Conservation (phyloP, 2,113 vertebrate species). For the Bucco capensis region DNA sequence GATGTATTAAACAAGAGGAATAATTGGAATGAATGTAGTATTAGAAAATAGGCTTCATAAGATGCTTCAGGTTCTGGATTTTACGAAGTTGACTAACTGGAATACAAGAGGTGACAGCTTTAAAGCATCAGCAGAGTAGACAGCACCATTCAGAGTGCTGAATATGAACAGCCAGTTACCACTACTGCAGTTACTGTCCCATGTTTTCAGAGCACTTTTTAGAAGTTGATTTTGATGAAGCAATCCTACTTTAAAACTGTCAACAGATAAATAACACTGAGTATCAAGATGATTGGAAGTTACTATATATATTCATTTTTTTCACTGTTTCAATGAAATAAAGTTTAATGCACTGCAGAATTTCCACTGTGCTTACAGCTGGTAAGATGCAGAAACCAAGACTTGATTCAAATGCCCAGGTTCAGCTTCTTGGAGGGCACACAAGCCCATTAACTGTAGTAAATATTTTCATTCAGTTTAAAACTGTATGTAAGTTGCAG, state of each 20-base stretch:
- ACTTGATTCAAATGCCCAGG: background rate
- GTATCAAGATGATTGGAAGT: background rate
- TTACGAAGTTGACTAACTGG: background rate
- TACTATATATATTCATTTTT: background rate
- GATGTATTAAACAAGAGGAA: background rate
- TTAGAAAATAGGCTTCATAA: background rate
- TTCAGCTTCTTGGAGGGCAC: background rate
- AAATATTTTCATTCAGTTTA: background rate
- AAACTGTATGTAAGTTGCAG: background rate
- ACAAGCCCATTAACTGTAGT: background rate
- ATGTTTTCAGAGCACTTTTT: background rate
- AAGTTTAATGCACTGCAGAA: background rate
- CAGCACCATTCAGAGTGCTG: background rate
- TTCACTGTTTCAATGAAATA: background rate
- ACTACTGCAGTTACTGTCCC: background rate
- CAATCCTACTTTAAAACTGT: background rate
- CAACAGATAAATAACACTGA: background rate
- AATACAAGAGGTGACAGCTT: constrained; percentile 5
- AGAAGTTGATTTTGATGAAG: background rate
- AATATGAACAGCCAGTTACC: background rate
- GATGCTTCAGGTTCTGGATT: background rate
- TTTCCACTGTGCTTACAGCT: background rate
- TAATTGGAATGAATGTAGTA: background rate
- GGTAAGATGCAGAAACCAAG: background rate
- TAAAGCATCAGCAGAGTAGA: background rate